Base-by-base conservation (phyloP, 2,888 invertebrate species). In the Brenthis hecate region DNA sequence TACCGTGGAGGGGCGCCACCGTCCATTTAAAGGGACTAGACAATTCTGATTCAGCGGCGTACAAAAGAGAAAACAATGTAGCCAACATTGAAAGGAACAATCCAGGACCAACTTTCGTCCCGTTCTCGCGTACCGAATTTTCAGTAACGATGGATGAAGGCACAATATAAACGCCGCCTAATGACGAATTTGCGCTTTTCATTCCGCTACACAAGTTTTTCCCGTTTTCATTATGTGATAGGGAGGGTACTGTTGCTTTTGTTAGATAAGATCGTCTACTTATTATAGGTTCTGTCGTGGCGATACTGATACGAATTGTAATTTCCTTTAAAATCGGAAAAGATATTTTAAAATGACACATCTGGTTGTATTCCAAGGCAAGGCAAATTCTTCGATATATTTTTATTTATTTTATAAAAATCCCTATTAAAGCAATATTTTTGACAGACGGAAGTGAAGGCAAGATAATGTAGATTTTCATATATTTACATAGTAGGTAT, bases 111-210 rank as follows among this genome's bases (percentile, higher is more conserved):
- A 81, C 82, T 81, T 82, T 84, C 82, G 79, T 91, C 89, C 82
- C 86, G 72, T 82, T 89, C 84, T 71, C 78, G 73, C 85, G 73
- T 72, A 71, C 73, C 72, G 70, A 73, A 68, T 67, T 74, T 75
- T 70, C 58, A 71, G 48, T 57, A 88, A 76, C 70, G 83, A 82
- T 58, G 23, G 85, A 89, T 75, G 78, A 81, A 75, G 82, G 84
- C 87, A 91, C 89, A 92, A 91, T 91, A 89, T 87, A 91, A 91
- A 87, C 91, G 91, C 90, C 89, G 88, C 89, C 92, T 92, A 92
- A 92, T 92, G 92, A 91, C 92, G 92, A 92, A 92, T 92, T 92
- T 92, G 92, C 92, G 92, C 92, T 92, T 92, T 92, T 92, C 92
- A 92, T 92, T 91, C 90, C 91, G 91, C 90, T 89, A 92, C 92